Evolutionary conservation across 1,140 invertebrate species (phyloP).

Genomic region (Cydia pomonella): DNA sequence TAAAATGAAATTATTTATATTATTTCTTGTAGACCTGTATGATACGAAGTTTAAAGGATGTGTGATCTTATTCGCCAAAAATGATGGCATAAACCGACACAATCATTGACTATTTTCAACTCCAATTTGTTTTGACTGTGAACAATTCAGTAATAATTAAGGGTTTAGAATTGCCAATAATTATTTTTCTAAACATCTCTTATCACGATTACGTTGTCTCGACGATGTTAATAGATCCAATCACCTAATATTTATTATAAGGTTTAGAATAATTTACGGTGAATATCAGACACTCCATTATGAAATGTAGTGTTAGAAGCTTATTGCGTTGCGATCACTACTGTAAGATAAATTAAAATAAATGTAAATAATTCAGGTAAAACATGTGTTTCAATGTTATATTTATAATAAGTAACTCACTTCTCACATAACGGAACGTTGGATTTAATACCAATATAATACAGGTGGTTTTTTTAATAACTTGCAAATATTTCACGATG

Average conservation of each 20-base stretch:
- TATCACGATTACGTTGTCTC: not conserved
- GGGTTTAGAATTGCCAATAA: slow-evolving; percentile 7
- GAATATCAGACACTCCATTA: slow-evolving; percentile 38
- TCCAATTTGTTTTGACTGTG: not conserved
- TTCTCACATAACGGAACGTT: too few relatives aligned
- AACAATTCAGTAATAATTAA: slow-evolving; percentile 1
- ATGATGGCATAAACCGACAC: not conserved
- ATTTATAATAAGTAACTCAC: too few relatives aligned
- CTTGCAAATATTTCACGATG: too few relatives aligned
- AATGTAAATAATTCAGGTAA: slow-evolving; percentile 25
- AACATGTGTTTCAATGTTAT: not conserved
- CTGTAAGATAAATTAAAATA: slow-evolving; percentile 49
- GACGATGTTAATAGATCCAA: slow-evolving; percentile 18
- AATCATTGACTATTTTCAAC: slow-evolving; percentile 11
- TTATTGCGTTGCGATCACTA: slow-evolving; percentile 50
- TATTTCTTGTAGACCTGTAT: not conserved
- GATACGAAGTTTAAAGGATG: not conserved
- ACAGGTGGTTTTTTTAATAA: too few relatives aligned
- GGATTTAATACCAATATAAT: too few relatives aligned
- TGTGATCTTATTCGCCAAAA: not conserved
- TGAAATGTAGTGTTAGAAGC: slow-evolving; percentile 47
- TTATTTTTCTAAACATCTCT: slow-evolving; percentile 18
- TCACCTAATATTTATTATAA: slow-evolving; percentile 62
- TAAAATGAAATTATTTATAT: slow-evolving; percentile 23
- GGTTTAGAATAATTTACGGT: slow-evolving; percentile 55